A percentile compares a stretch with the other conserved stretches of the same genome.
Evolutionary conservation across 2,113 vertebrate species (phyloP).

Genomic region (Pygoscelis antarcticus): DNA sequence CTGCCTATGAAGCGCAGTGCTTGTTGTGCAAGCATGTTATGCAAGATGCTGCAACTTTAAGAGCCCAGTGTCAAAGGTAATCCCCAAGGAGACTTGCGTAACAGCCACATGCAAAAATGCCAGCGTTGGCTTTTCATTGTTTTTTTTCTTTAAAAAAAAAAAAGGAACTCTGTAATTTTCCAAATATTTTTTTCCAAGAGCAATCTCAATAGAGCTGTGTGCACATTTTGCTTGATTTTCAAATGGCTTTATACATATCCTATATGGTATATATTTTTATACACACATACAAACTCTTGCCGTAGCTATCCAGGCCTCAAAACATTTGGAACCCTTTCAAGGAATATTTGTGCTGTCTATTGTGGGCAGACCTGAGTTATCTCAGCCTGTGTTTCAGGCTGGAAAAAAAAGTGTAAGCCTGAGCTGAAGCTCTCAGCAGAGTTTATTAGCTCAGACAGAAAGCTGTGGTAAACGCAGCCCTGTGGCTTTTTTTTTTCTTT

Average conservation of each 20-base stretch:
- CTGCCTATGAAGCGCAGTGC: not conserved
- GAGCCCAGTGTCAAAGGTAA: slow-evolving; percentile 20
- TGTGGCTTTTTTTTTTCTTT: not conserved
- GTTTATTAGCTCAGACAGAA: slow-evolving; percentile 24
- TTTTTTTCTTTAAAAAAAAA: not conserved
- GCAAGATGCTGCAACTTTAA: slow-evolving; percentile 18
- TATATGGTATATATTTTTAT: not conserved
- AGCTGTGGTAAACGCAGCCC: slow-evolving; percentile 7
- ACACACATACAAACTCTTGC: not conserved
- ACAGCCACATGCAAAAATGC: slow-evolving; percentile 4
- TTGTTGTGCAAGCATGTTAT: slow-evolving; percentile 9
- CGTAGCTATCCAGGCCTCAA: not conserved
- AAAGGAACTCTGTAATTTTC: not conserved
- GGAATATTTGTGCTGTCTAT: not conserved
- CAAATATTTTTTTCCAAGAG: not conserved
- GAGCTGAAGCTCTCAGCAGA: not conserved
- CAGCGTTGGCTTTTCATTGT: not conserved
- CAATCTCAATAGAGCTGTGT: not conserved
- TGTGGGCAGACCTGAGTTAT: not conserved
- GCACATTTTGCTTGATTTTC: not conserved
- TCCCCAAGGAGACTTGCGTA: not conserved
- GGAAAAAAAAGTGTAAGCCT: not conserved
- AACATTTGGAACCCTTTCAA: not conserved
- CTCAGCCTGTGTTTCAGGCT: not conserved
- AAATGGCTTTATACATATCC: not conserved